These are phyloP conservation scores for Ceyx erithaca DNA, from an alignment of 2,797 vertebrate genomes.

Conservation along the genomic window DNA sequence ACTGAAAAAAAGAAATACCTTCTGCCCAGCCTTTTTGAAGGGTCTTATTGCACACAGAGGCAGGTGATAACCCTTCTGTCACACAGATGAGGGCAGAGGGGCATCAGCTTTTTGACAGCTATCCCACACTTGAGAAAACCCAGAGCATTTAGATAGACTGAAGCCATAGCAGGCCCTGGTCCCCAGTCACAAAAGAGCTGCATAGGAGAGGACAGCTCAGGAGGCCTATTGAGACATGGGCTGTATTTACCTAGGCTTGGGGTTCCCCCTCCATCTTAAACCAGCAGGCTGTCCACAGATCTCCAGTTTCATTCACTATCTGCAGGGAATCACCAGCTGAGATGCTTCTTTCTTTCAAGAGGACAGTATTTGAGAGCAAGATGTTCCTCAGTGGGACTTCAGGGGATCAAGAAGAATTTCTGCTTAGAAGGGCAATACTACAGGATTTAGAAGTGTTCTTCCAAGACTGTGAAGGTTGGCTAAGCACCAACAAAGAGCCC, in stretches of 20 bases:
- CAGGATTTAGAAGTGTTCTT: not conserved
- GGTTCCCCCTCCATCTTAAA: not conserved
- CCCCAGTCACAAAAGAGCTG: not conserved
- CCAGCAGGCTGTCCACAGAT: not conserved
- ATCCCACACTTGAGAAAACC: not conserved
- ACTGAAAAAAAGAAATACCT: not conserved
- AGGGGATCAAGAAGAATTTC: not conserved
- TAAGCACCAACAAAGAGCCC: not conserved
- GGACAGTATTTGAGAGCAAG: not conserved
- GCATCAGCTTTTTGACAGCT: constrained; percentile 43
- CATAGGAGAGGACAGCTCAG: not conserved
- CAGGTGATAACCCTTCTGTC: constrained; percentile 4
- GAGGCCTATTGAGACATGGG: not conserved
- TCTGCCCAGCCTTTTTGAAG: not conserved
- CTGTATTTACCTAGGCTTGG: not conserved
- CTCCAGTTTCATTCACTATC: not conserved
- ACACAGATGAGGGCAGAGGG: constrained; percentile 8
- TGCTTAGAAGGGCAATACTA: not conserved
- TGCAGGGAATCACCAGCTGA: not conserved
- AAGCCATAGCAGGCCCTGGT: not conserved
- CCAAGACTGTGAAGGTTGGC: not conserved
- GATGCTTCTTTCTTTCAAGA: not conserved
- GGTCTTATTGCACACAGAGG: not conserved
- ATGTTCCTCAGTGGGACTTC: not conserved
- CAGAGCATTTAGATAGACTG: not conserved